These are phyloP conservation scores for Schlechtendalia chinensis DNA, from an alignment of 1,140 invertebrate species.

Conservation along the genomic window DNA sequence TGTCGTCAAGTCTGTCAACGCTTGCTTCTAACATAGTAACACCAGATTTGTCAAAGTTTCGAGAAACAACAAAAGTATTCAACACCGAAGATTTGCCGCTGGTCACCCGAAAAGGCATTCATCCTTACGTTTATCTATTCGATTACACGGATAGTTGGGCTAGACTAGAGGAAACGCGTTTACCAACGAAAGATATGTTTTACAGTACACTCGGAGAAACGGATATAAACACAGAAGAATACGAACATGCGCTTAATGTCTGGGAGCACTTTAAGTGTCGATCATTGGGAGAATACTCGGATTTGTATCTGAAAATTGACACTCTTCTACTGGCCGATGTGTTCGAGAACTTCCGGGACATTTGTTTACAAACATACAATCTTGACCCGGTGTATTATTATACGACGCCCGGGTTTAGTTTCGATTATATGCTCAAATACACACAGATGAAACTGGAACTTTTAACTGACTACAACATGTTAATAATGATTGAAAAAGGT, in stretches of 20 bases:
- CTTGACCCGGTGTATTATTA: too few species aligned
- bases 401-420: too few species aligned
- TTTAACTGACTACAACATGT: too few species aligned
- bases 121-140: conserved; percentile 50
- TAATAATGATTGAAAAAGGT: too few species aligned
- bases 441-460: too few species aligned
- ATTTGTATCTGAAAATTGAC: conserved; percentile 56
- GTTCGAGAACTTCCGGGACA: conserved; percentile 56
- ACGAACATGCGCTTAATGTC: too few species aligned
- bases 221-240: conserved; percentile 54
- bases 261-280: too few species aligned
- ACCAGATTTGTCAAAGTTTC: too few species aligned
- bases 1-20: not conserved
- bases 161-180: conserved; percentile 53
- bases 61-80: too few species aligned
- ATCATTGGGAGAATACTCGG: conserved; percentile 54
- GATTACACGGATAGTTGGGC: conserved; percentile 53
- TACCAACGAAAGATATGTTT: conserved; percentile 56
- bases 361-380: conserved; percentile 54
- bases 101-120: too few species aligned
- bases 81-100: too few species aligned
- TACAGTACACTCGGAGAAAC: conserved; percentile 52
- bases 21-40: not conserved
- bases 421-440: too few species aligned
- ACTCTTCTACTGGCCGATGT: conserved; percentile 54